Base-by-base conservation (phyloP, 2,113 vertebrate genomes). In the Plectropomus leopardus region DNA sequence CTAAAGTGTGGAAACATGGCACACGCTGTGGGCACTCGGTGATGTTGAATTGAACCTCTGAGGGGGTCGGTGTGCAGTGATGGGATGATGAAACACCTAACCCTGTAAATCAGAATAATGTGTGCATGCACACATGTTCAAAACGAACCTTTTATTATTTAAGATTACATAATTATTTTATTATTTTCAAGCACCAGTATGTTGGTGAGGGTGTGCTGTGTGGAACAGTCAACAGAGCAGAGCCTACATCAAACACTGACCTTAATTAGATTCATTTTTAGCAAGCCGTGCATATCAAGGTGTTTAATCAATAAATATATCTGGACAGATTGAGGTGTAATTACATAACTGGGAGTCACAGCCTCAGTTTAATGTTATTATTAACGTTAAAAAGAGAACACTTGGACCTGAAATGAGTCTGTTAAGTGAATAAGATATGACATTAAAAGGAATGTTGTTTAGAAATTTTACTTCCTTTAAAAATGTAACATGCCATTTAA, bases 201-300 rank as follows among this genome's bases (percentile, higher is more conserved):
- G 40, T 54, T 28, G 72, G 78, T 64, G 11, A 17, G 68, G 28
- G 60, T 67, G 60, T 84, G 67, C 34, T 26, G 28, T 53, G 30
- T 79, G 82, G 80, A 74, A 84, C 82, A 77, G 80, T 87, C 75
- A 71, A 83, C 72, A 80, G 32, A 34, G 44, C 63, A 16, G 2
- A 23, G 64, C 3, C 14, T 15, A 74, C 45, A 63, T 75, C 72
- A 78, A 84, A 82, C 79, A 82, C 26, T 8, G 50, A 15, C 75
- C 54, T 69, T 64, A 63, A 81, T 78, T 57, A 34, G 9, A 83
- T 47, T 66, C 34, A 63, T 16, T 84, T 61, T 75, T 34, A 5
- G 32, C 19, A 59, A 32, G 74, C 55, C 16, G 1, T 47, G 36
- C 54, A 44, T 55, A 78, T 53, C 55, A 10, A 13, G 13, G 13